Conservation (phyloP, 2,113 vertebrate genomes). For the Delphinus delphis region DNA sequence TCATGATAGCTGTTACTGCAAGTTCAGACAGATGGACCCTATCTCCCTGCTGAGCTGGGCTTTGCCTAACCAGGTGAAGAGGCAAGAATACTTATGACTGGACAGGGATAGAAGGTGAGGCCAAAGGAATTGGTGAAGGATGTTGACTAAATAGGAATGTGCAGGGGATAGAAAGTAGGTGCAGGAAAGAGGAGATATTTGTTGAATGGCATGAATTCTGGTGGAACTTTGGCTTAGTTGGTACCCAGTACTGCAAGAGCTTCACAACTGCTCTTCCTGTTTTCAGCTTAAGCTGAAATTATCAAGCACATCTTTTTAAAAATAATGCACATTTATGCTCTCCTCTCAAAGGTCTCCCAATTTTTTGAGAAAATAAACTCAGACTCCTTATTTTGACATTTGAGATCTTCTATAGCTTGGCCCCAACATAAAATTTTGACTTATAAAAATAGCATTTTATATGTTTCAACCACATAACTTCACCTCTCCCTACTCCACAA, state of each 20-base stretch:
- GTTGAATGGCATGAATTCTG: neutral
- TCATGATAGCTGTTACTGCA: neutral
- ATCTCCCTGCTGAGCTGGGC: neutral
- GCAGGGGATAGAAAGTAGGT: neutral
- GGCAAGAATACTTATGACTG: neutral
- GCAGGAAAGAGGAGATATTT: neutral
- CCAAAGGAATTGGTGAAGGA: neutral
- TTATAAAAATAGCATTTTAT: neutral
- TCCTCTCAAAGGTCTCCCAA: neutral
- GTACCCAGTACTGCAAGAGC: neutral
- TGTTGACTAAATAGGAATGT: neutral
- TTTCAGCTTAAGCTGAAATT: neutral
- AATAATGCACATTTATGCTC: neutral
- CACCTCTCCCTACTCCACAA: neutral
- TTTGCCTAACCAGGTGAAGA: neutral
- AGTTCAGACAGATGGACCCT: neutral
- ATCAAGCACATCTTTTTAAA: neutral
- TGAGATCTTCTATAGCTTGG: neutral
- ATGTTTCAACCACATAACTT: neutral
- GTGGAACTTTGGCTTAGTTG: neutral
- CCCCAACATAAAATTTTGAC: neutral
- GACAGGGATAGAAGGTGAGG: neutral
- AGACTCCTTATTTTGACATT: neutral
- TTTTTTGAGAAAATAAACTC: neutral
- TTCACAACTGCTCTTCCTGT: neutral